Base-by-base conservation (phyloP, 2,113 vertebrate genomes). In the Myiopsitta monachus region DNA sequence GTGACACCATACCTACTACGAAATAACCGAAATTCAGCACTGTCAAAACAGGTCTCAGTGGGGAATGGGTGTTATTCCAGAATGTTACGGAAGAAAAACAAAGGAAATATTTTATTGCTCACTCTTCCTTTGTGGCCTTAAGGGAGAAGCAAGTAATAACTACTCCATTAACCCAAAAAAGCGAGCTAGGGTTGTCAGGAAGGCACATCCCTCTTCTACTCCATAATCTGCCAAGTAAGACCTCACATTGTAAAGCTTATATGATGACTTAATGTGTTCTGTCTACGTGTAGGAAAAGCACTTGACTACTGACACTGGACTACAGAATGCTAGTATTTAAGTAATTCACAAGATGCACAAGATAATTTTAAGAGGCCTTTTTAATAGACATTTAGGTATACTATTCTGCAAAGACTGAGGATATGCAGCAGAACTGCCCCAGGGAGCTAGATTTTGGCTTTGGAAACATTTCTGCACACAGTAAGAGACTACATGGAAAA, bases 1-100 rank as follows among this genome's bases (percentile, higher is more conserved):
- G 10, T 68, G 14, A 90, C 57, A 83, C 7, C 0, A 0, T 18
- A 43, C 8, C 44, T 68, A 36, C 2, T 61, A 77, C 7, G 81
- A 87, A 90, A 77, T n/a, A 88, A 76, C n/a, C 0, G 0, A 55
- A 77, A 89, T 49, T 54, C 49, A 59, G 4, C 36, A 61, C 11
- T 61, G 52, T 66, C 24, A 87, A 66, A 87, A 18, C 31, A 30
- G 12, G 9, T 33, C n/a, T 92, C 31, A 67, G 18, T 36, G 23
- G 10, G 11, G 6, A 41, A 7, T 9, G 3, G 59, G 7, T 21
- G 62, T 67, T 84, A 81, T 28, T 59, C 28, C 39, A 78, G 66
- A 80, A 80, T 10, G 18, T 11, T 18, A 92, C 30, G 5, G 21
- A 72, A 41, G 6, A 46, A 88, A 87, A 81, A 15, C 16, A 84